Evolutionary conservation across 64 coral and sea anemone species (phyloP).

Genomic region (Montipora cactus): DNA sequence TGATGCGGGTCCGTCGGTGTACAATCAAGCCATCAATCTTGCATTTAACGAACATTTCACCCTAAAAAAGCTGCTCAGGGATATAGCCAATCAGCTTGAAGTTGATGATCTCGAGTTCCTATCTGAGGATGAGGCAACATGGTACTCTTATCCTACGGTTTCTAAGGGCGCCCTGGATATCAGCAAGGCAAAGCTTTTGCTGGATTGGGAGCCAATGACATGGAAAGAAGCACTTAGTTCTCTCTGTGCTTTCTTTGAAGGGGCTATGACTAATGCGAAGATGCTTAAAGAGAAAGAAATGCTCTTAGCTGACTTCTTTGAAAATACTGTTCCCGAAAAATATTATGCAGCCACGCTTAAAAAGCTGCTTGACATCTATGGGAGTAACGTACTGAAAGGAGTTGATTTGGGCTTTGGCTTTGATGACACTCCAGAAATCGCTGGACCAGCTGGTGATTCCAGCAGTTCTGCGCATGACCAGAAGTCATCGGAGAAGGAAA

Average conservation of each 20-base stretch:
- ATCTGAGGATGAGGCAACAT: conserved; percentile 83
- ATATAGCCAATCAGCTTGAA: conserved; percentile 71
- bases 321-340: conserved; percentile 82
- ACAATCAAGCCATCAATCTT: conserved; percentile 90
- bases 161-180: conserved; percentile 90
- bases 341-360: conserved; percentile 64
- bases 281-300: conserved; percentile 87
- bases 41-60: conserved; percentile 96
- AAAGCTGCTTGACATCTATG: conserved; percentile 77
- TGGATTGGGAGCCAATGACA: conserved; percentile 86
- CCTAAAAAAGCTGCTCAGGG: conserved; percentile 71
- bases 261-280: conserved; percentile 83
- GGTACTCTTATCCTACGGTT: conserved; percentile 93
- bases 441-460: background rate
- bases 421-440: conserved; percentile 77
- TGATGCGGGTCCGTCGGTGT: conserved; percentile 58
- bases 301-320: conserved; percentile 88
- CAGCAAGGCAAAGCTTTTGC: conserved; percentile 67
- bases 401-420: conserved; percentile 80
- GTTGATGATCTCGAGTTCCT: conserved; percentile 71
- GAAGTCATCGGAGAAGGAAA: background rate
- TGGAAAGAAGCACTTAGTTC: conserved; percentile 70
- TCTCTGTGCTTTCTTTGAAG: conserved; percentile 73
- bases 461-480: conserved; percentile 34
- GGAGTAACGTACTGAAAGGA: conserved; percentile 82